Evolutionary conservation across 1,140 invertebrate species (phyloP).

Genomic region (Hirudo medicinalis): DNA sequence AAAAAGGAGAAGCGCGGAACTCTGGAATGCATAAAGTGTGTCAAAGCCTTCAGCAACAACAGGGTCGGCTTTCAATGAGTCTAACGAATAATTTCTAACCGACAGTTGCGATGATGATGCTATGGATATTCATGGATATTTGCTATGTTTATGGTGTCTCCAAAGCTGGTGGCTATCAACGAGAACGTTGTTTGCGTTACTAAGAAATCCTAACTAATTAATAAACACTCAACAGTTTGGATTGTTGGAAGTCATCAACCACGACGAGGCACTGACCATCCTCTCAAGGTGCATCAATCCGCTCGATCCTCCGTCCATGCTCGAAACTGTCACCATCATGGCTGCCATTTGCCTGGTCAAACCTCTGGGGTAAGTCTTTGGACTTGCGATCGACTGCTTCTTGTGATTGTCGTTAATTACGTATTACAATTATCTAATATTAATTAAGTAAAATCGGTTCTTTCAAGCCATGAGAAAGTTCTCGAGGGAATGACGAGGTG

Average conservation of each 20-base stretch:
- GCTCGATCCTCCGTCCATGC: conserved; percentile 54
- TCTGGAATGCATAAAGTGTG: conserved; percentile 72
- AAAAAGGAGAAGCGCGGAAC: conserved; percentile 36
- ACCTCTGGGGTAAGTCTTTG: conserved; percentile 52
- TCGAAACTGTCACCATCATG: conserved; percentile 70
- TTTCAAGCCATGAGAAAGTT: conserved; percentile 61
- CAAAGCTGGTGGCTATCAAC: no score
- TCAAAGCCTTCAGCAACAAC: conserved; percentile 86
- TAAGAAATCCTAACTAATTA: background rate
- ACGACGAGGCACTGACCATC: conserved; percentile 67
- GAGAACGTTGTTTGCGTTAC: no score
- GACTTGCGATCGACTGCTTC: background rate
- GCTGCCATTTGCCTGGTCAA: conserved; percentile 69
- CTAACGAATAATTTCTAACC: background rate
- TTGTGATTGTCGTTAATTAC: background rate
- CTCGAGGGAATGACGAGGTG: conserved; percentile 80
- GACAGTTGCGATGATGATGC: background rate
- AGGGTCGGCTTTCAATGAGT: conserved; percentile 45
- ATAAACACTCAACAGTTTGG: conserved; percentile 45
- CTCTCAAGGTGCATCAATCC: conserved; percentile 70
- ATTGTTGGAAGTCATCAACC: conserved; percentile 65
- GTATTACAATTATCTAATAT: conserved; percentile 1
- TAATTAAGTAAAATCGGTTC: background rate
- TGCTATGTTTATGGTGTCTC: no score
- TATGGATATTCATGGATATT: background rate